phyloP scores from a whole-genome alignment of 2,113 vertebrate species.

The Heterochromis multidens region DNA sequence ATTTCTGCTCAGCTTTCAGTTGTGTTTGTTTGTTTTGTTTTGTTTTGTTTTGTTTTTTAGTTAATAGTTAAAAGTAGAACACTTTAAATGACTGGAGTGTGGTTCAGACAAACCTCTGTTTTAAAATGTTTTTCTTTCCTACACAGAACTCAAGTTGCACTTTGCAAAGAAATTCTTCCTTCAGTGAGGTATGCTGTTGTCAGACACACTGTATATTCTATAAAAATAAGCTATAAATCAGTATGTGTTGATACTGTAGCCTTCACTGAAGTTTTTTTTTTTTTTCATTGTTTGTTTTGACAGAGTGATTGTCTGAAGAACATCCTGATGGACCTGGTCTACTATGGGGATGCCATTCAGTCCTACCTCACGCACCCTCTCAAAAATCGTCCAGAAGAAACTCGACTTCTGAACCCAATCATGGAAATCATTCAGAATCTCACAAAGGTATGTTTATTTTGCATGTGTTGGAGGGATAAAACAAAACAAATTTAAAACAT shows the following conservation, averaged over 20 bases:
- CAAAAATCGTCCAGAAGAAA: background rate
- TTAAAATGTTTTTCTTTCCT: background rate
- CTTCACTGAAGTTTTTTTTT: background rate
- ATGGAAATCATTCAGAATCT: slow-evolving; percentile 27
- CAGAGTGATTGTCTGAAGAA: slow-evolving; percentile 68
- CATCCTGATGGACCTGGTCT: slow-evolving; percentile 67
- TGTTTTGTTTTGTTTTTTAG: too few relatives aligned
- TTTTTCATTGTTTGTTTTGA: background rate
- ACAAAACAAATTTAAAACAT: background rate
- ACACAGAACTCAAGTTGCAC: slow-evolving; percentile 75
- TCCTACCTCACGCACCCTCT: slow-evolving; percentile 25
- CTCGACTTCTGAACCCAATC: background rate
- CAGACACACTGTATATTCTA: background rate
- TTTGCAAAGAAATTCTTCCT: slow-evolving; percentile 39
- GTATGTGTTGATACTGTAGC: background rate
- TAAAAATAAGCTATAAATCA: background rate
- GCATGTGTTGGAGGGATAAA: background rate
- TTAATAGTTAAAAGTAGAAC: too few relatives aligned
- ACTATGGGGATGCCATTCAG: slow-evolving; percentile 47
- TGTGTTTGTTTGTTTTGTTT: too few relatives aligned
- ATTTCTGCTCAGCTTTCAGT: background rate
- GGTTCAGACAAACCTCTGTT: background rate
- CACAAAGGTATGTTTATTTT: slow-evolving; percentile 35
- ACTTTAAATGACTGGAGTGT: background rate
- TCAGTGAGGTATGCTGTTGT: slow-evolving; percentile 69